These are phyloP conservation scores for Sympetrum striolatum DNA, from an alignment of 2,888 invertebrate genomes.

Conservation along the genomic window DNA sequence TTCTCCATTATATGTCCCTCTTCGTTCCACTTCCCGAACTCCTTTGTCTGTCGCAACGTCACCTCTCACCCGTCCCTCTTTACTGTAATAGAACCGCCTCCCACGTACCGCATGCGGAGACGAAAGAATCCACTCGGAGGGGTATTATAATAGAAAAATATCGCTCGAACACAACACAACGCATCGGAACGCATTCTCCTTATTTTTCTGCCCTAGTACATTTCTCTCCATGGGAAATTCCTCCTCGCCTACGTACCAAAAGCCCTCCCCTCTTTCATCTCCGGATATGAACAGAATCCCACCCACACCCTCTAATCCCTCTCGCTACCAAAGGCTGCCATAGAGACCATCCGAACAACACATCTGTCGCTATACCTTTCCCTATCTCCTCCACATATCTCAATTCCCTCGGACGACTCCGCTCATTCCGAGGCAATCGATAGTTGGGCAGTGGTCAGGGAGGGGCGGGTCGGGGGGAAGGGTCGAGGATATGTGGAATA, in stretches of 20 bases:
- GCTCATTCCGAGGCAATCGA: not conserved
- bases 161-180: too few species aligned
- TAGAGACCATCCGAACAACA: not conserved
- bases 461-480: not conserved
- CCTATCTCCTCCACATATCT: not conserved
- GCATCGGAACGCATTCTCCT: not conserved
- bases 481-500: not conserved
- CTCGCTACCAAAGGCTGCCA: not conserved
- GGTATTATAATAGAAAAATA: too few species aligned
- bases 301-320: not conserved
- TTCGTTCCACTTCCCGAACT: not conserved
- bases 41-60: not conserved
- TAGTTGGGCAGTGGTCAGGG: constrained; percentile 13
- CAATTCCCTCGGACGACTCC: constrained; percentile 1
- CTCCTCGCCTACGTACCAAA: not conserved
- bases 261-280: not conserved
- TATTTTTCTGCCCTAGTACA: not conserved
- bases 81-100: too few species aligned
- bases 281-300: not conserved
- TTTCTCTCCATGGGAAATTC: not conserved
- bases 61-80: not conserved
- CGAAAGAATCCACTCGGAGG: too few species aligned
- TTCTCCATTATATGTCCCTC: too few species aligned
- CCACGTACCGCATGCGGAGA: too few species aligned
- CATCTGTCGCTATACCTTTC: not conserved